Evolutionary conservation across 2,113 vertebrate genomes (phyloP).

Genomic region (Mirounga angustirostris): DNA sequence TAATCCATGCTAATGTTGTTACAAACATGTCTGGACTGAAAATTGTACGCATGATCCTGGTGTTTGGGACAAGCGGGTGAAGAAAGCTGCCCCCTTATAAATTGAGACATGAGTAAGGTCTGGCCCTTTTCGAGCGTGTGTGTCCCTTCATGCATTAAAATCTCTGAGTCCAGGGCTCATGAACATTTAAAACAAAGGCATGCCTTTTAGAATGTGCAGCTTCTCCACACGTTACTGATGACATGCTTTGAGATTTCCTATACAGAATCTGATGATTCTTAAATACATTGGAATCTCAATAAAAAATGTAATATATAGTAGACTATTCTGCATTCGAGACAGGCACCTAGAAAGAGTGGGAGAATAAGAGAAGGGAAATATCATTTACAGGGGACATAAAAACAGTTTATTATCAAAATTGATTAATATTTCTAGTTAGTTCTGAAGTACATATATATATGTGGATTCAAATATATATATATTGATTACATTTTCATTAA

Average conservation of each 20-base stretch:
- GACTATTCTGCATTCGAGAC: background rate
- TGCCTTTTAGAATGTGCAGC: background rate
- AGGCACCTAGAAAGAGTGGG: background rate
- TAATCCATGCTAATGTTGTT: background rate
- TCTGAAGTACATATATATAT: background rate
- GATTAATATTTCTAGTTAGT: conserved; percentile 9
- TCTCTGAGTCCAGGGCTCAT: background rate
- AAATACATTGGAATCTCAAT: conserved; percentile 49
- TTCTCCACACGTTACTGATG: background rate
- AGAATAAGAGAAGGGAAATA: background rate
- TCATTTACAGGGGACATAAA: background rate
- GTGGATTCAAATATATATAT: background rate
- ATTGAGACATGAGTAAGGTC: background rate
- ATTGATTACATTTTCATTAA: conserved; percentile 42
- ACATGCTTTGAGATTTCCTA: background rate
- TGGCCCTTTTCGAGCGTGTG: background rate
- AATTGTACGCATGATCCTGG: background rate
- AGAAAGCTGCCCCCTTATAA: background rate
- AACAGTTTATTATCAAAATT: conserved; percentile 29
- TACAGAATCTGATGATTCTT: conserved; percentile 27
- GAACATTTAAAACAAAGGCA: conserved; percentile 13
- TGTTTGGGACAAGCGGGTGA: background rate
- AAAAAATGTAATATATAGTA: background rate
- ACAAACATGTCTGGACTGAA: background rate
- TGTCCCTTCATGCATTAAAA: background rate